Conservation (phyloP, 2,888 invertebrate species). For the Stenodema calcarata region DNA sequence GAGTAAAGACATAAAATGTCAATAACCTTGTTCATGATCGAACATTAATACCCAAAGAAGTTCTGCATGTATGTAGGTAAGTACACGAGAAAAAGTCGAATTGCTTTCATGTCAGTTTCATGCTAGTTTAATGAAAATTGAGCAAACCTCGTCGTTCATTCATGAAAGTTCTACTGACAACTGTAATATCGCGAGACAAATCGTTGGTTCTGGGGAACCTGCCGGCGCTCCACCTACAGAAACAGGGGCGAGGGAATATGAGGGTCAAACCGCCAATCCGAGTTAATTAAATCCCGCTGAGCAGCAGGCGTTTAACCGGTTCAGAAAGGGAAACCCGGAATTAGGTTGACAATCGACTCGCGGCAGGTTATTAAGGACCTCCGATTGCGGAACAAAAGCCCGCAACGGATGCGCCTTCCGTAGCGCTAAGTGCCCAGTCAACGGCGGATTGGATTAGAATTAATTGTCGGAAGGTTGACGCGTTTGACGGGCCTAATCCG, state of each 20-base stretch:
- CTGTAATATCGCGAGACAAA: too few relatives aligned
- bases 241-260: neutral
- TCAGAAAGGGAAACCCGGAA: neutral
- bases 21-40: too few relatives aligned
- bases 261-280: neutral
- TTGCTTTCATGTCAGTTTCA: too few relatives aligned
- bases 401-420: constrained; percentile 8
- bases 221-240: neutral
- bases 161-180: too few relatives aligned
- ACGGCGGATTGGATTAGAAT: neutral
- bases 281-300: neutral
- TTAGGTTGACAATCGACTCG: constrained; percentile 18
- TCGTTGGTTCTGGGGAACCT: too few relatives aligned
- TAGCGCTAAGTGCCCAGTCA: neutral
- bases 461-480: neutral
- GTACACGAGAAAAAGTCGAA: too few relatives aligned
- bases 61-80: too few relatives aligned
- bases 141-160: too few relatives aligned
- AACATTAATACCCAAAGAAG: too few relatives aligned
- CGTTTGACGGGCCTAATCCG: neutral
- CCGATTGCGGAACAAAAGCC: constrained; percentile 11
- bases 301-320: neutral
- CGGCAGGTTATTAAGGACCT: neutral
- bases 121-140: too few relatives aligned
- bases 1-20: too few relatives aligned